These are phyloP conservation scores for Eptesicus fuscus DNA, from an alignment of 2,113 vertebrate genomes.

Conservation along the genomic window DNA sequence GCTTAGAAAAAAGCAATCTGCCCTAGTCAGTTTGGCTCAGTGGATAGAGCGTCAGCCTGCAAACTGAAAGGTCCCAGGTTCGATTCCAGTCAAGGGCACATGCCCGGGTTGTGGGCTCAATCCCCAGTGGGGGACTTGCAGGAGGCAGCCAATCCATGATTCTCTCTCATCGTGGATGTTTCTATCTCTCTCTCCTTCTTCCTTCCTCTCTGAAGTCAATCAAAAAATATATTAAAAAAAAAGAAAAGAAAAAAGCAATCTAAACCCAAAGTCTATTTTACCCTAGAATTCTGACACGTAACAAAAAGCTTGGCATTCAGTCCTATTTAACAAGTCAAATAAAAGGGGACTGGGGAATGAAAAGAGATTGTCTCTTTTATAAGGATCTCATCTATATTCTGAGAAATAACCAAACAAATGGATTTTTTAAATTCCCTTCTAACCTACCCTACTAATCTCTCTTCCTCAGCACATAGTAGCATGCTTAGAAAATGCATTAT, in stretches of 20 bases:
- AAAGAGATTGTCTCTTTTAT: not conserved
- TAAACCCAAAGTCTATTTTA: not conserved
- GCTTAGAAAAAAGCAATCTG: not conserved
- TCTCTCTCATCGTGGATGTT: too few species aligned
- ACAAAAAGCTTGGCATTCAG: not conserved
- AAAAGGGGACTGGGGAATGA: not conserved
- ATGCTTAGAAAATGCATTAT: not conserved
- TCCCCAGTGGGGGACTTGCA: too few species aligned
- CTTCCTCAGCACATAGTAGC: not conserved
- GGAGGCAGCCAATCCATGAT: too few species aligned
- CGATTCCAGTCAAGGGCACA: too few species aligned
- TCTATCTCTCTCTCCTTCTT: too few species aligned
- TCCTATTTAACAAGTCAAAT: slow-evolving; percentile 38
- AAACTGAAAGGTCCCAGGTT: too few species aligned
- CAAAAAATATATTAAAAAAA: not conserved
- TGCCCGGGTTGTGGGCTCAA: too few species aligned
- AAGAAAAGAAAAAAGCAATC: slow-evolving; percentile 12
- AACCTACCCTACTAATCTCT: not conserved
- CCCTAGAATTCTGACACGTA: slow-evolving; percentile 9
- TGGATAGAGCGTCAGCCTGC: too few species aligned
- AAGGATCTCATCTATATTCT: not conserved
- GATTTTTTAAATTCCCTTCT: not conserved
- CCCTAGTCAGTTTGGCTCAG: too few species aligned
- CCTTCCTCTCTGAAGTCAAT: too few species aligned
- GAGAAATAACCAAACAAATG: not conserved